These are phyloP conservation scores for Bruchidius siliquastri DNA, from an alignment of 2,888 invertebrate species.

Conservation along the genomic window DNA sequence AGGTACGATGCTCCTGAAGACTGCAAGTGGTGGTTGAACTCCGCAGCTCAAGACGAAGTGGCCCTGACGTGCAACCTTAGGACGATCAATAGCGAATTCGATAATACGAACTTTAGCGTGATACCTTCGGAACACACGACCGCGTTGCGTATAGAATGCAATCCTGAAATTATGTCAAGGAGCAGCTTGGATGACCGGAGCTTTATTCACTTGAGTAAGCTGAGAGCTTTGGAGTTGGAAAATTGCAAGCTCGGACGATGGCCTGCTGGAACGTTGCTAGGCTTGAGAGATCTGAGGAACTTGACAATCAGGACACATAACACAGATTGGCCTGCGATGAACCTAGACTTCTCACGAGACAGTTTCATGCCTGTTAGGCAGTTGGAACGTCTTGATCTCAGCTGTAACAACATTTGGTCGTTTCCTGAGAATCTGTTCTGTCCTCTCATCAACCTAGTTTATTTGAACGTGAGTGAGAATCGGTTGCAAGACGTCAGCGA, in stretches of 20 bases:
- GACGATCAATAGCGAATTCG: slow-evolving; percentile 82
- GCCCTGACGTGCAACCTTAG: slow-evolving; percentile 74
- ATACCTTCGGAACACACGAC: slow-evolving; percentile 81
- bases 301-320: slow-evolving; percentile 82
- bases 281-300: slow-evolving; percentile 75
- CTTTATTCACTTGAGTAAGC: slow-evolving; percentile 73
- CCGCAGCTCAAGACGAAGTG: slow-evolving; percentile 63
- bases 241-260: slow-evolving; percentile 83
- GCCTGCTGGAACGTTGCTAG: slow-evolving; percentile 74
- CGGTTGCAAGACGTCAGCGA: slow-evolving; percentile 83
- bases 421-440: slow-evolving; percentile 84
- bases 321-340: slow-evolving; percentile 78
- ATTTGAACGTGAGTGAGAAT: slow-evolving; percentile 82
- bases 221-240: slow-evolving; percentile 76
- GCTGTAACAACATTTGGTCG: slow-evolving; percentile 86
- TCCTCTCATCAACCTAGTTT: slow-evolving; percentile 71
- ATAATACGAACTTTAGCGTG: slow-evolving; percentile 82
- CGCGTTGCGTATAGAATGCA: slow-evolving; percentile 73
- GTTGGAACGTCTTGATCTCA: slow-evolving; percentile 78
- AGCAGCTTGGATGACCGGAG: slow-evolving; percentile 73
- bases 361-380: slow-evolving; percentile 74
- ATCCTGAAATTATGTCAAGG: slow-evolving; percentile 73
- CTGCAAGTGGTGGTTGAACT: slow-evolving; percentile 73
- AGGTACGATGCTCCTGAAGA: slow-evolving; percentile 81
- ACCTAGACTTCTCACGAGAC: slow-evolving; percentile 74